Conservation (phyloP, 2,797 vertebrate species). For the Spizella passerina region DNA sequence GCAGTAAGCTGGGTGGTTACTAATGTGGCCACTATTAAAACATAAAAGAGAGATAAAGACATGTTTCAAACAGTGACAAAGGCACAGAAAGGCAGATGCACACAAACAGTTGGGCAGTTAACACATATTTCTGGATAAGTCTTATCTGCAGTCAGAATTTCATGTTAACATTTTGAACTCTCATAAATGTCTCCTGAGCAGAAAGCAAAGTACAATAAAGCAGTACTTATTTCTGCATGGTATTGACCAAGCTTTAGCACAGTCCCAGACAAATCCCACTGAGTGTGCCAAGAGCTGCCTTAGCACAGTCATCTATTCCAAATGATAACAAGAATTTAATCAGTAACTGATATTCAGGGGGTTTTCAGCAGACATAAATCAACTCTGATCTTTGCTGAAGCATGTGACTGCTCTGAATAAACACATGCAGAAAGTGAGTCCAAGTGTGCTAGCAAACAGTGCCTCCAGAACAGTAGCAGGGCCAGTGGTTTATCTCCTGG, state of each 20-base stretch:
- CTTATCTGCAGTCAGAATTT: not conserved
- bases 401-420: not conserved
- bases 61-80: not conserved
- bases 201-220: not conserved
- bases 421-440: not conserved
- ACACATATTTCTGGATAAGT: not conserved
- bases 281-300: not conserved
- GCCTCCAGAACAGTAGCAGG: not conserved
- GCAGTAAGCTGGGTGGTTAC: not conserved
- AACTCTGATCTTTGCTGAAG: slow-evolving; percentile 24
- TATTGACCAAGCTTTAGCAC: not conserved
- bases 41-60: not conserved
- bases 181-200: not conserved
- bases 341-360: not conserved
- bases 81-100: not conserved
- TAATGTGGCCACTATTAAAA: not conserved
- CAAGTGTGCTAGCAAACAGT: not conserved
- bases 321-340: not conserved
- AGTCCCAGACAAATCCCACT: not conserved
- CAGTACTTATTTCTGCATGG: not conserved
- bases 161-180: not conserved
- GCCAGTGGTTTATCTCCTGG: not conserved
- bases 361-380: not conserved
- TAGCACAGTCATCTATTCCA: not conserved
- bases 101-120: not conserved